phyloP scores from a whole-genome alignment of 2,113 vertebrate genomes.

The Agapornis roseicollis region DNA sequence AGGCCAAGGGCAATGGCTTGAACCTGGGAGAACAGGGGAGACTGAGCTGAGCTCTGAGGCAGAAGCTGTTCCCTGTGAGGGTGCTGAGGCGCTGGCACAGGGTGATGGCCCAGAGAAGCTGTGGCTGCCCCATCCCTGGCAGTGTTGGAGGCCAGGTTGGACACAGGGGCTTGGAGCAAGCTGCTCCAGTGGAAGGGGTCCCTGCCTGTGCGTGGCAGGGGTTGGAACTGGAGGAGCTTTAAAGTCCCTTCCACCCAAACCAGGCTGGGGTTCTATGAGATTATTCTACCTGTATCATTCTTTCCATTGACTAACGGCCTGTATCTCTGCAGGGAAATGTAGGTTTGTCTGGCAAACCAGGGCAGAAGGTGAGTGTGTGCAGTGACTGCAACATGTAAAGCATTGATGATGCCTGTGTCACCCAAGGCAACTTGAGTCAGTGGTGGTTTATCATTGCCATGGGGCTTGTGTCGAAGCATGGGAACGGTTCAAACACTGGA shows the following conservation, averaged over 20 bases:
- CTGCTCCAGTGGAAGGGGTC: too few species aligned
- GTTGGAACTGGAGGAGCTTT: too few species aligned
- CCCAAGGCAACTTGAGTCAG: not conserved
- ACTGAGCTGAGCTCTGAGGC: too few species aligned
- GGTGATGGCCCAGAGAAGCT: too few species aligned
- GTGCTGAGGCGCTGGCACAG: too few species aligned
- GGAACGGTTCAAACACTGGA: not conserved
- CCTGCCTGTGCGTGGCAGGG: accelerated
- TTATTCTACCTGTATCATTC: not conserved
- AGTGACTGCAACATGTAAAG: accelerated
- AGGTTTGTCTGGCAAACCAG: conserved; percentile 88
- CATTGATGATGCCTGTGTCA: too few species aligned
- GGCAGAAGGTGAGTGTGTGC: conserved; percentile 78
- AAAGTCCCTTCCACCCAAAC: too few species aligned
- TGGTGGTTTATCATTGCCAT: not conserved
- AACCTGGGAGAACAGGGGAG: too few species aligned
- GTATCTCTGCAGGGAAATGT: conserved; percentile 83
- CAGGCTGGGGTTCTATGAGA: not conserved
- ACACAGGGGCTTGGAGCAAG: too few species aligned
- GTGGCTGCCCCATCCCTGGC: too few species aligned
- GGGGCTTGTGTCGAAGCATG: not conserved
- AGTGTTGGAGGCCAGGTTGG: too few species aligned
- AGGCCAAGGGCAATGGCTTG: not conserved
- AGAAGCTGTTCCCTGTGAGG: too few species aligned
- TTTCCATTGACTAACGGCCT: not conserved